Conservation (phyloP, 2,113 vertebrate genomes). For the Lethenteron camtschaticum region DNA sequence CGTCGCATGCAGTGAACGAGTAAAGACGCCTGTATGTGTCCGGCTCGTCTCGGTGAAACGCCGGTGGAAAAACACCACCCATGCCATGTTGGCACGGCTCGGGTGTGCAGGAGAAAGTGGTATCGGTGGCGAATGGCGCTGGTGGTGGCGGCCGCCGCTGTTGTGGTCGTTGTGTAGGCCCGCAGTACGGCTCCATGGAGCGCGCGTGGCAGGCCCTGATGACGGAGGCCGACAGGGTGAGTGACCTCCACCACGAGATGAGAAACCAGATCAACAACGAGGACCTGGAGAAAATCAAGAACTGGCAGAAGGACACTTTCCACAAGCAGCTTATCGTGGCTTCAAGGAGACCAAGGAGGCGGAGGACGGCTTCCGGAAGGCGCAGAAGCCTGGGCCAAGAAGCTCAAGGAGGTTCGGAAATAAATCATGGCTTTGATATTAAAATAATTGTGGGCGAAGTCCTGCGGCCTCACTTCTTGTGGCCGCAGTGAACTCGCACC, state of each 20-base stretch:
- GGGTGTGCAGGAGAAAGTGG: too few relatives aligned
- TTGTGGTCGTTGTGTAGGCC: conserved; percentile 27
- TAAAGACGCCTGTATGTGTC: not conserved
- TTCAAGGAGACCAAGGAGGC: conserved; percentile 96
- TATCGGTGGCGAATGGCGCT: not conserved
- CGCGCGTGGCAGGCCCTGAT: conserved; percentile 72
- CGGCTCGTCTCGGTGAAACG: not conserved
- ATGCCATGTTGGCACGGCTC: too few relatives aligned
- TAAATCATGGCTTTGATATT: too few relatives aligned
- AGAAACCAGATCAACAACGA: conserved; percentile 70
- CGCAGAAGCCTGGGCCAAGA: conserved; percentile 96
- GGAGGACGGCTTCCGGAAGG: conserved; percentile 87
- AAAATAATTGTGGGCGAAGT: too few relatives aligned
- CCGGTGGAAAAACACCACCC: not conserved
- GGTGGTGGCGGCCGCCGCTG: not conserved
- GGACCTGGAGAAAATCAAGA: conserved; percentile 81
- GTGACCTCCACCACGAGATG: conserved; percentile 80
- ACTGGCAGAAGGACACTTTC: conserved; percentile 95
- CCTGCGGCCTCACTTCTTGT: not conserved
- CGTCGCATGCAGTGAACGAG: not conserved
- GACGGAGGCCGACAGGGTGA: conserved; percentile 80
- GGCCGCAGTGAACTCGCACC: not conserved
- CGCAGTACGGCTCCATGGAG: conserved; percentile 87
- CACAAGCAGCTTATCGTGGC: conserved; percentile 94
- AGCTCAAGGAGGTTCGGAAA: conserved; percentile 64